Percentiles rank a stretch among this genome's conserved stretches.
phyloP scores from a whole-genome alignment of 2,888 invertebrate species.

The Seira sanloemensis region DNA sequence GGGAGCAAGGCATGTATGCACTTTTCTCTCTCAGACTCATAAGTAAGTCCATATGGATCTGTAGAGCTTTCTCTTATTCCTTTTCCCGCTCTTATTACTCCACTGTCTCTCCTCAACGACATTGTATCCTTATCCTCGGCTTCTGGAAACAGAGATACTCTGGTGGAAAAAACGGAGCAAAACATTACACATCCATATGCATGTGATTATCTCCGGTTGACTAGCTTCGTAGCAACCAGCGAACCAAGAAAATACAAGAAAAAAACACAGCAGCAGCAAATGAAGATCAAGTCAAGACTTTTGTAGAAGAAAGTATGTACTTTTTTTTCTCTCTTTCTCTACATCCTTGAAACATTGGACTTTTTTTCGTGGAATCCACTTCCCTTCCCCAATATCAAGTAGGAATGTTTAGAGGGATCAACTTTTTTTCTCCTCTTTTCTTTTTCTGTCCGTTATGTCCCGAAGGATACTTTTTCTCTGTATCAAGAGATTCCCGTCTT shows the following conservation, averaged over 20 bases:
- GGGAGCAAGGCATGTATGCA: constrained; percentile 30
- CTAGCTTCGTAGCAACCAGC: constrained; percentile 31
- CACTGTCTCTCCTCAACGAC: not conserved
- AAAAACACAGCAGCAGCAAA: constrained; percentile 19
- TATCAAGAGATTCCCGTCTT: constrained; percentile 20
- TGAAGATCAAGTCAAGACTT: constrained; percentile 6
- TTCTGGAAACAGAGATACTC: not conserved
- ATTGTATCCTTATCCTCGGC: not conserved
- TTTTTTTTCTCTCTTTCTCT: constrained; percentile 10
- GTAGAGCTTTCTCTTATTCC: not conserved
- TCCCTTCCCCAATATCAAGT: constrained; percentile 12
- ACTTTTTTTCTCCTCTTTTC: not conserved
- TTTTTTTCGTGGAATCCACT: constrained; percentile 17
- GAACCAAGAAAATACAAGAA: constrained; percentile 23
- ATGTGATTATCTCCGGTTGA: constrained; percentile 55
- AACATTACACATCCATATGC: constrained; percentile 46
- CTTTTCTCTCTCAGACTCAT: not conserved
- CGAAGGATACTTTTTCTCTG: constrained; percentile 7
- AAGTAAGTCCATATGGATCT: constrained; percentile 3
- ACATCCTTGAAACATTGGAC: constrained; percentile 6
- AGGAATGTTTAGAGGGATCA: constrained; percentile 14
- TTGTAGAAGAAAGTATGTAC: constrained; percentile 2
- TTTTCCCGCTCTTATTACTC: not conserved
- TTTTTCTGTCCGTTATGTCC: constrained; percentile 15
- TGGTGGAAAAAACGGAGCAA: not conserved